Percentiles rank a stretch among this genome's conserved stretches.
These are phyloP conservation scores for Pseudochirops corinnae DNA, from an alignment of 2,797 vertebrate genomes.

Conservation along the genomic window DNA sequence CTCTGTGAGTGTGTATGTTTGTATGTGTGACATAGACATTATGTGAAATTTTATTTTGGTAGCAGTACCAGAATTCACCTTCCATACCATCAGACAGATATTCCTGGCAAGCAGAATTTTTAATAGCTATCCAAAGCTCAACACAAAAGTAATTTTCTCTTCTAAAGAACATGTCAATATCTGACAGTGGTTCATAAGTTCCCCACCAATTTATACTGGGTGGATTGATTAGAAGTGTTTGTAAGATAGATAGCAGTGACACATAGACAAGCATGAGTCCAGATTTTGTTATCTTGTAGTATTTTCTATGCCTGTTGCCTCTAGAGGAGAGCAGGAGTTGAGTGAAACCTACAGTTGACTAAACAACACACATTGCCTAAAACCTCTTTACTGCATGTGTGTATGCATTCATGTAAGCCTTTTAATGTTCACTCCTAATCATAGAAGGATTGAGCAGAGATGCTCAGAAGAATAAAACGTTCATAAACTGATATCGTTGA, in stretches of 20 bases:
- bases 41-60: not conserved
- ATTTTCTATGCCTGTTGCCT: not conserved
- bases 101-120: not conserved
- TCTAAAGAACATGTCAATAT: not conserved
- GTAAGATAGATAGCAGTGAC: not conserved
- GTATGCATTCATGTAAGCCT: not conserved
- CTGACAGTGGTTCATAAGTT: not conserved
- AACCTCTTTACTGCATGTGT: not conserved
- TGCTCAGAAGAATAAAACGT: not conserved
- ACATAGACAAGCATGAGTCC: not conserved
- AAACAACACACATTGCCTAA: not conserved
- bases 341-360: not conserved
- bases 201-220: not conserved
- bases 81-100: not conserved
- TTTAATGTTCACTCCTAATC: not conserved
- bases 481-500: not conserved
- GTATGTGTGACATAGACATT: not conserved
- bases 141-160: not conserved
- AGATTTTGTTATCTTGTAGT: not conserved
- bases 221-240: conserved; percentile 40
- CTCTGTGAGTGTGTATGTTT: not conserved
- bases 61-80: not conserved
- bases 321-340: not conserved
- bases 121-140: not conserved
- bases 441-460: not conserved